Percentiles rank a stretch among this genome's conserved stretches.
phyloP scores from a whole-genome alignment of 1,140 invertebrate species.

The Arctopsyche grandis region DNA sequence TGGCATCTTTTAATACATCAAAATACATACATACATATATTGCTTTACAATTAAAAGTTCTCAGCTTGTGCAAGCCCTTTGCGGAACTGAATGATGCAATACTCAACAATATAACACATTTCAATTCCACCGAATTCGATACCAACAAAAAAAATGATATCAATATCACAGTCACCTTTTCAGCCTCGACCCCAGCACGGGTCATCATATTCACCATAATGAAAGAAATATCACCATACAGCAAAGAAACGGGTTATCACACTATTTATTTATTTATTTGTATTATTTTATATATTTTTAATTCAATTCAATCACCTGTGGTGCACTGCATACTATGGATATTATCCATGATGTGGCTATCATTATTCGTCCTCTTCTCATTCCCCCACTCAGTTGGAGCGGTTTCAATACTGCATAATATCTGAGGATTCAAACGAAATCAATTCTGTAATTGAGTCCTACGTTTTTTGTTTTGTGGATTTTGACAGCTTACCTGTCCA shows the following conservation, averaged over 20 bases:
- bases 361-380: constrained; percentile 78
- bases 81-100: too few species aligned
- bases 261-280: neutral
- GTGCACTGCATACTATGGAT: constrained; percentile 82
- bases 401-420: constrained; percentile 88
- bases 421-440: constrained; percentile 63
- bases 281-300: neutral
- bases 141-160: neutral
- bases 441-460: neutral
- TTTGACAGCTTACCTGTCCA: constrained; percentile 74
- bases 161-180: neutral
- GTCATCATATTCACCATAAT: too few species aligned
- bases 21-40: too few species aligned
- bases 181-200: neutral
- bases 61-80: neutral
- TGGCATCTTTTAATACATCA: too few species aligned
- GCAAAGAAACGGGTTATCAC: neutral
- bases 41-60: too few species aligned
- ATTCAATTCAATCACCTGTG: constrained; percentile 72
- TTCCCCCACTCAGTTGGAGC: constrained; percentile 74
- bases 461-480: too few species aligned
- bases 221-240: neutral
- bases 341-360: constrained; percentile 80
- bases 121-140: too few species aligned
- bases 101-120: too few species aligned